Percentiles rank a stretch among this genome's conserved stretches.
phyloP scores from a whole-genome alignment of 2,797 vertebrate species.

The Rhabdophis nuchalis region DNA sequence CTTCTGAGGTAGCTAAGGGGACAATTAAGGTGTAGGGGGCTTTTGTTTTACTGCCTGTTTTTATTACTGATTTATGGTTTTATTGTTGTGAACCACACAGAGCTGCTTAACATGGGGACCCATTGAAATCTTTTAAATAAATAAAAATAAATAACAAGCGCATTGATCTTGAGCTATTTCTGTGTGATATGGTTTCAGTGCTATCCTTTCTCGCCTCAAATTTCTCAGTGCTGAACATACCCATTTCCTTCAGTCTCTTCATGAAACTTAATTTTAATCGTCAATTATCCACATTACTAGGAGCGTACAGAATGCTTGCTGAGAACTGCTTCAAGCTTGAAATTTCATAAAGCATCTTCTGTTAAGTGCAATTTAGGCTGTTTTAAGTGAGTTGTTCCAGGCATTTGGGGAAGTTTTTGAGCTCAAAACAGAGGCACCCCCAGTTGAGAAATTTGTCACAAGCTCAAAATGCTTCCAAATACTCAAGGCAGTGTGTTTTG shows the following conservation, averaged over 20 bases:
- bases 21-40: neutral
- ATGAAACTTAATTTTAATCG: neutral
- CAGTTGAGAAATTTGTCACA: neutral
- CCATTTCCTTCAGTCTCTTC: neutral
- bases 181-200: neutral
- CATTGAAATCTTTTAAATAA: neutral
- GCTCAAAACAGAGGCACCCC: neutral
- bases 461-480: neutral
- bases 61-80: neutral
- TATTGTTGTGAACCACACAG: neutral
- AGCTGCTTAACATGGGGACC: neutral
- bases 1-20: neutral
- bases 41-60: neutral
- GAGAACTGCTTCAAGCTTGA: neutral
- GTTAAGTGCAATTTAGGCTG: neutral
- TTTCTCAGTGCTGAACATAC: neutral
- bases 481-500: neutral
- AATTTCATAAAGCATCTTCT: neutral
- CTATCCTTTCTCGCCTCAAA: neutral
- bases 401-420: neutral
- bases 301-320: neutral
- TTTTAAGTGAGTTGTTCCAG: neutral
- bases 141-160: neutral
- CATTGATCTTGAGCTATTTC: neutral
- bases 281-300: neutral